Evolutionary conservation across 1,140 invertebrate species (phyloP).

Genomic region (Eriocheir sinensis): DNA sequence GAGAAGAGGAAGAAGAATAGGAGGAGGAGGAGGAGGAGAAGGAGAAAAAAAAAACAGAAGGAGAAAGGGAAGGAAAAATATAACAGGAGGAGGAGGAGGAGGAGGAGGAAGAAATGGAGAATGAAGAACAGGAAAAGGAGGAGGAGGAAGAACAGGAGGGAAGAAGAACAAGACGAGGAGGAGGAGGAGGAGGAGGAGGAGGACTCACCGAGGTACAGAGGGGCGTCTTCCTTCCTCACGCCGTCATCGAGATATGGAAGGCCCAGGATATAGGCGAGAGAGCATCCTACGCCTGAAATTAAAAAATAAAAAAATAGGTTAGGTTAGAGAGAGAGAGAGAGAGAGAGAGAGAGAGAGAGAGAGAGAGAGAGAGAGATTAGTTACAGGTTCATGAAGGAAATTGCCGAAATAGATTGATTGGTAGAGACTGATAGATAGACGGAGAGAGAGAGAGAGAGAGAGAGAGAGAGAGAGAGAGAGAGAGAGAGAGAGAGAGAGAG

Average conservation of each 20-base stretch:
- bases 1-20: too few relatives aligned
- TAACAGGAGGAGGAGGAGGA: neutral
- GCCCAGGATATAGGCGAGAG: neutral
- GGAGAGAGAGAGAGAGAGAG: too few relatives aligned
- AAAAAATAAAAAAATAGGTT: neutral
- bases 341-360: neutral
- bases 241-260: neutral
- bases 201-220: neutral
- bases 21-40: too few relatives aligned
- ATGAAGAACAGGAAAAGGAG: too few relatives aligned
- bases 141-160: too few relatives aligned
- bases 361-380: too few relatives aligned
- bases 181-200: neutral
- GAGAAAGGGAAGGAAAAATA: neutral
- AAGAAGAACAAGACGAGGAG: neutral
- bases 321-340: neutral
- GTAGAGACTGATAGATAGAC: too few relatives aligned
- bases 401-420: too few relatives aligned
- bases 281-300: neutral
- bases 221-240: neutral
- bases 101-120: too few relatives aligned
- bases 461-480: too few relatives aligned
- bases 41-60: neutral
- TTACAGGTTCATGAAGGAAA: too few relatives aligned
- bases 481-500: too few relatives aligned